Base-by-base conservation (phyloP, 1,140 invertebrate genomes). In the Hyles vespertilio region DNA sequence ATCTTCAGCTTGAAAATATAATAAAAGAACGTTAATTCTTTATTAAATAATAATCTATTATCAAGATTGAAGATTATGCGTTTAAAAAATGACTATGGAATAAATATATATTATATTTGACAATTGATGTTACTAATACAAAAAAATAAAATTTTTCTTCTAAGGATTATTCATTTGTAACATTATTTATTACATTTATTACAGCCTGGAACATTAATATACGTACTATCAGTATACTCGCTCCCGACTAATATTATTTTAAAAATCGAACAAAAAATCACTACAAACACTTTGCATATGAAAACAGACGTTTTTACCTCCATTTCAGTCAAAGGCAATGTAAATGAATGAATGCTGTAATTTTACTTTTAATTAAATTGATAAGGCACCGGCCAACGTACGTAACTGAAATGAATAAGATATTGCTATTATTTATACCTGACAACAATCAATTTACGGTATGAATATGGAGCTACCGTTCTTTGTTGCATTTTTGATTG, bases 361-460 rank as follows among this genome's bases (percentile, higher is more conserved):
- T 47, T 34, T 56, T 40, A 50, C 43, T 58, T 58, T 66, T 61
- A 61, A 59, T 61, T 62, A 66, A 66, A 61, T 49, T 34, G 64
- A 66, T 59, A 66, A 66, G 59, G 43, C 22, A 22, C 22, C 22
- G 22, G 22, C 10, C 11, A 48, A 8, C 8, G 36, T 5, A 40
- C 36, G 36, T 40, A 40, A 40, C 4, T 40, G 36, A 40, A 40
- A 40, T 40, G 4, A 40, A 40, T 40, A 40, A 40, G 36, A 40
- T 40, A 8, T 40, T 40, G 36, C 36, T 40, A 2, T 40, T 40
- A 40, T 40, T 40, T 40, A 40, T 40, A 5, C 22, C 22, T 2
- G 22, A 22, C 22, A 40, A 40, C 8, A 40, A 5, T 5, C 36
- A 5, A 40, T 40, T 40, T 8, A 40, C 36, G 36, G 3, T 40